Base-by-base conservation (phyloP, 2,888 invertebrate genomes). In the Lasiommata megera region DNA sequence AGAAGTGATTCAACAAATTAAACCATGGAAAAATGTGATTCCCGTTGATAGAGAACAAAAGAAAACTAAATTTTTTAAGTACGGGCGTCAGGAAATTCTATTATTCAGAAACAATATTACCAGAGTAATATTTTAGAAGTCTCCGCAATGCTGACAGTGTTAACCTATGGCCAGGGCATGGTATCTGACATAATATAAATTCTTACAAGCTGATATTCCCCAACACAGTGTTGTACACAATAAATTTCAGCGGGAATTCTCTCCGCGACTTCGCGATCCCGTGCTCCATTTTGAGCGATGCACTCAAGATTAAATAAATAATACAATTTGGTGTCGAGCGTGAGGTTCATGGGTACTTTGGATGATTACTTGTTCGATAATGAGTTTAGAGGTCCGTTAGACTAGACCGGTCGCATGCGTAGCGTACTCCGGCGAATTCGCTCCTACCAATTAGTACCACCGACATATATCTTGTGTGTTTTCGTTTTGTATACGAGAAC, bases 381-480 rank as follows among this genome's bases (percentile, higher is more conserved):
- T 82, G 72, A 84, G 82, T 83, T 80, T 76, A 73, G 69, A 69
- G 70, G 72, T 63, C 87, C 88, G 85, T 88, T 87, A 72, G 69
- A 63, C 67, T 40, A 65, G 71, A 80, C 81, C 83, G 77, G 82
- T 77, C 77, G 71, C 67, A 74, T 70, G 70, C 71, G 71, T 71
- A 70, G 69, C 66, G 70, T 69, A 76, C 73, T 72, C 72, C 68
- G 67, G 67, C 67, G 72, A 71, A 67, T 67, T 66, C 72, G 73
- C 72, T 74, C 67, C 76, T 76, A 74, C 72, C 82, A 85, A 86
- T 88, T 88, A 88, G 80, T 79, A 75, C 74, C 70, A 74, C 75
- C 71, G 75, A 77, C 79, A 73, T 76, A 73, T 76, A 74, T 74
- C 72, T 77, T 75, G 73, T 71, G 74, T 79, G 79, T 84, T 84